A percentile compares a stretch with the other conserved stretches of the same genome.
Evolutionary conservation across 2,888 invertebrate species (phyloP).

Genomic region (Ophion ellenae): DNA sequence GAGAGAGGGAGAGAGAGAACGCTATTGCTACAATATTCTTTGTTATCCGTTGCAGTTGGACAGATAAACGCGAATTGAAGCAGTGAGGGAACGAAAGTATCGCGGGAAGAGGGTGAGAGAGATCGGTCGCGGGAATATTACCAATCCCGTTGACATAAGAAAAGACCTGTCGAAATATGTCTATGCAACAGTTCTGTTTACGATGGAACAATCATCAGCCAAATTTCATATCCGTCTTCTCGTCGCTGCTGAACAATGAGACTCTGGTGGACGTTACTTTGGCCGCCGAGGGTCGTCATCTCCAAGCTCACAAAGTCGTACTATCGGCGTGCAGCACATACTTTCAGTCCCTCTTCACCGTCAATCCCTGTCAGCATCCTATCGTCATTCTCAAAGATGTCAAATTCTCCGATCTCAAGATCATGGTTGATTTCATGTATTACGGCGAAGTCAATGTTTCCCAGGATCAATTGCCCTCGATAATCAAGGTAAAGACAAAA

Average conservation of each 20-base stretch:
- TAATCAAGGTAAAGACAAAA: conserved; percentile 83
- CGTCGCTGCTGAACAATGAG: conserved; percentile 92
- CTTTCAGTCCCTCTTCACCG: conserved; percentile 93
- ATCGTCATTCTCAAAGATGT: conserved; percentile 96
- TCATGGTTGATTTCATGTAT: conserved; percentile 96
- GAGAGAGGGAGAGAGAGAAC: conserved; percentile 16
- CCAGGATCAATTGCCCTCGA: conserved; percentile 91
- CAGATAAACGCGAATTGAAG: conserved; percentile 51
- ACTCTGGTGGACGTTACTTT: conserved; percentile 95
- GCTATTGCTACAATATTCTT: conserved; percentile 30
- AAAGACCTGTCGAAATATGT: conserved; percentile 83
- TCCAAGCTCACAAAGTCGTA: conserved; percentile 95
- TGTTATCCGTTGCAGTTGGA: conserved; percentile 59
- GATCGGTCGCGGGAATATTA: conserved; percentile 38
- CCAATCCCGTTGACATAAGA: conserved; percentile 44
- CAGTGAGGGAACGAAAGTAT: conserved; percentile 38
- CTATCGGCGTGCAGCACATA: conserved; percentile 96
- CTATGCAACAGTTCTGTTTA: conserved; percentile 91
- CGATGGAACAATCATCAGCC: conserved; percentile 98
- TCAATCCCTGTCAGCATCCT: conserved; percentile 94
- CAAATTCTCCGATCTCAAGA: conserved; percentile 92
- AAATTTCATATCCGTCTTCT: conserved; percentile 95
- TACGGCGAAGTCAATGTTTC: conserved; percentile 96
- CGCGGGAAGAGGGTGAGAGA: conserved; percentile 19
- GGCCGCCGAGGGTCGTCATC: conserved; percentile 94